Evolutionary conservation across 2,113 vertebrate genomes (phyloP), one percentile per base, ranked within the genome.

Genomic region (Indri indri): DNA sequence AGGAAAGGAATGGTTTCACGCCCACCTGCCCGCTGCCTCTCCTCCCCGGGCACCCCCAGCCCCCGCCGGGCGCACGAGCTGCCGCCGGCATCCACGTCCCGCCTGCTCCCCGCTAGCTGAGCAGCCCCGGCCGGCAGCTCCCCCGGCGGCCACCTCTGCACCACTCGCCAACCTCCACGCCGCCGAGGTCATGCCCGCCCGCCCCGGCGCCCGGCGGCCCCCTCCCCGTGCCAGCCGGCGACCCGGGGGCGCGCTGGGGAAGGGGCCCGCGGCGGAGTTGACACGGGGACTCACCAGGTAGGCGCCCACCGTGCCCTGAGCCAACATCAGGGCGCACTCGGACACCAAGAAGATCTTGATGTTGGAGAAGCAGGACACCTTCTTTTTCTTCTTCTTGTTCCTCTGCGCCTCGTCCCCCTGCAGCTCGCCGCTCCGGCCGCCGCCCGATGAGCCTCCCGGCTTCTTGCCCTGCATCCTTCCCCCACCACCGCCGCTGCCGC

Each of bases 281-380:
- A 90, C 96, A 47, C 37, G 16, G 61, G 86, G 54, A 99, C 99
- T 99, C 98, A 99, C 99, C 99, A 99, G 99, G 99, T 99, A 99
- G 30, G 99, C 99, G 97, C 99, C 99, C 86, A 99, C 99, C 30
- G 99, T 99, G 98, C 99, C 99, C 98, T 99, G 99, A 32, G 99
- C 99, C 99, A 99, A 98, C 99, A 99, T 99, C 97, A 99, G 98
- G 23, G 99, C 99, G 98, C 99, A 99, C 98, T 99, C 99, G 96
- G 99, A 99, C 96, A 99, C 98, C 97, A 99, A 98, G 98, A 99
- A 99, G 97, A 99, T 99, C 98, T 99, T 99, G 98, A 99, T 99
- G 98, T 99, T 99, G 90, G 99, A 99, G 98, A 99, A 99, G 98
- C 99, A 99, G 25, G 99, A 99, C 18, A 98, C 97, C 98, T 99